Conservation (phyloP, 1,140 invertebrate species). For the Leptinotarsa lineolata region DNA sequence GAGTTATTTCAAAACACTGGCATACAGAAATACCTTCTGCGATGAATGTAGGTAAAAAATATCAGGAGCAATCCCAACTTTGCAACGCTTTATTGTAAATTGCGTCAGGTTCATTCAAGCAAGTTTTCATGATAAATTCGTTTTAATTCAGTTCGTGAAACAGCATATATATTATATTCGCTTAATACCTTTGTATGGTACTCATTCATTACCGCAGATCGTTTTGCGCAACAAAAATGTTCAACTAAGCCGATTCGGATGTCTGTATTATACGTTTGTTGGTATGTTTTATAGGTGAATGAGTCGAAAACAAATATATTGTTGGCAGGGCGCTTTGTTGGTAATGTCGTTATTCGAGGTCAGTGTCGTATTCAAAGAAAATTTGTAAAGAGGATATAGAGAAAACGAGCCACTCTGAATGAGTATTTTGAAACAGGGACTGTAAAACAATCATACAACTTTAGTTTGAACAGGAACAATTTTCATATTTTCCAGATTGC, state of each 20-base stretch:
- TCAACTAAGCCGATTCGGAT: neutral
- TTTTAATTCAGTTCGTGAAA: neutral
- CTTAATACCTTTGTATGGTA: neutral
- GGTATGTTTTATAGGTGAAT: neutral
- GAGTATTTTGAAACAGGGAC: too few species aligned
- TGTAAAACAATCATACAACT: too few species aligned
- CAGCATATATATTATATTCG: neutral
- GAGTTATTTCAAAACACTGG: too few species aligned
- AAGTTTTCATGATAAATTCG: neutral
- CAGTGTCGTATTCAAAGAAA: too few species aligned
- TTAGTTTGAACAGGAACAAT: too few species aligned
- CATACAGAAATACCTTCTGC: neutral
- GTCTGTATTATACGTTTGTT: neutral
- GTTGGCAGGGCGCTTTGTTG: neutral
- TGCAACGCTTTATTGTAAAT: neutral
- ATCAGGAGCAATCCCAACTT: neutral
- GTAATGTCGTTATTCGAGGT: neutral
- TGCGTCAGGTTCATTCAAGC: neutral
- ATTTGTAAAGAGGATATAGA: too few species aligned
- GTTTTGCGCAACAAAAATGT: conserved; percentile 4
- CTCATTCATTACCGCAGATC: neutral
- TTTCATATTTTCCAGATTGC: too few species aligned
- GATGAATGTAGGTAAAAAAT: neutral
- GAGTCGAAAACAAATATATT: neutral
- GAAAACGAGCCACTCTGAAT: too few species aligned